Base-by-base conservation (phyloP, 2,888 invertebrate species). In the Amphipyra berbera region DNA sequence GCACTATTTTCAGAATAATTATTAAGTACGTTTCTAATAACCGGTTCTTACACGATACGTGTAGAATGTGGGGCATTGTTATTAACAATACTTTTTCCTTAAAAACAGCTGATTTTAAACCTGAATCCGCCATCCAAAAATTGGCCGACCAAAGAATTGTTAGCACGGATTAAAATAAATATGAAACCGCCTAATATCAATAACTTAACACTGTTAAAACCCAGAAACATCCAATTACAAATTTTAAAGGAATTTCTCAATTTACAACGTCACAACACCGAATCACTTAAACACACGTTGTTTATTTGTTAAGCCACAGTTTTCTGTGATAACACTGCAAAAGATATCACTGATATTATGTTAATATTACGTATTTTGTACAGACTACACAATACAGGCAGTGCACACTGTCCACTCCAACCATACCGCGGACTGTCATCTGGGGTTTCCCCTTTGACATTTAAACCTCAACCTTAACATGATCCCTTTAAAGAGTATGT, bases 341-440 rank as follows among this genome's bases (percentile, higher is more conserved):
- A 27, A 45, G 21, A 49, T 56, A 61, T 52, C 76, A 68, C 77
- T 62, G 52, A 35, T 73, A 66, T 61, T 65, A 49, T 61, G 59
- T 67, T 69, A 73, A 64, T 62, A 68, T 73, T 68, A 76, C 55
- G 61, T 71, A 69, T 78, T 79, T 72, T 67, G 71, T 76, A 75
- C 68, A 52, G 68, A 68, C 80, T 63, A 71, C 68, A 62, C 67
- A 65, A 65, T 61, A 71, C 54, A 67, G 50, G 47, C 58, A 57
- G 61, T 89, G 87, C 86, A 90, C 81, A 94, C 93, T 91, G 91
- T 86, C 83, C 82, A 80, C 65, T 84, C 85, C 82, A 85, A 82
- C 68, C 56, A 87, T 81, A 82, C 83, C 78, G 73, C 71, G 69
- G 86, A 80, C 90, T 93, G 92, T 93, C 94, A 94, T 90, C 88